A percentile compares a stretch with the other conserved stretches of the same genome.
These are phyloP conservation scores for Diarsia brunnea DNA, from an alignment of 2,888 invertebrate species.

Conservation along the genomic window DNA sequence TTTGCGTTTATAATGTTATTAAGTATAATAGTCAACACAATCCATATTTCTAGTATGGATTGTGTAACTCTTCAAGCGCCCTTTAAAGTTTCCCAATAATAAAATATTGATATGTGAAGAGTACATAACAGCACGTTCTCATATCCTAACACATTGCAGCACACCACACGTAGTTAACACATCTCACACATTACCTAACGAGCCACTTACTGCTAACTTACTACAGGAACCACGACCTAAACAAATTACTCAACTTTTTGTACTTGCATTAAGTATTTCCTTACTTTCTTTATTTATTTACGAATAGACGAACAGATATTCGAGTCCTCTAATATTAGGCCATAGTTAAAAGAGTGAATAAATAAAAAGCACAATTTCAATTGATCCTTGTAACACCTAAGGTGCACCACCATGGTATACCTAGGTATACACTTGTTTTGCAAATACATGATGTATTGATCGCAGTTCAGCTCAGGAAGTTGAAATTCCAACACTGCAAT, in stretches of 20 bases:
- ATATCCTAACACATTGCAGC: slow-evolving; percentile 17
- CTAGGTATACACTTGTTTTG: too few relatives aligned
- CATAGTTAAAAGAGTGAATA: not conserved
- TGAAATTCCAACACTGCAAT: not conserved
- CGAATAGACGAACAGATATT: not conserved
- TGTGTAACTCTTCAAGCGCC: too few relatives aligned
- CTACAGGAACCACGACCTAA: slow-evolving; percentile 37
- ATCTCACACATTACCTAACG: slow-evolving; percentile 48
- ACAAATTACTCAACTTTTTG: slow-evolving; percentile 52
- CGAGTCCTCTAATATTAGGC: not conserved
- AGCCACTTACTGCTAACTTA: slow-evolving; percentile 14
- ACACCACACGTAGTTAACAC: slow-evolving; percentile 10
- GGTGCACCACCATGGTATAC: too few relatives aligned
- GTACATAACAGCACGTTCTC: not conserved
- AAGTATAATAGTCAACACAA: too few relatives aligned
- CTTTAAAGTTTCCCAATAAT: slow-evolving; percentile 13
- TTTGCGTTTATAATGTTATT: too few relatives aligned
- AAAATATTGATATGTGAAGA: not conserved
- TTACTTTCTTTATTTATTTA: slow-evolving; percentile 22
- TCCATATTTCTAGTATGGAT: too few relatives aligned
- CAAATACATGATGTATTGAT: too few relatives aligned
- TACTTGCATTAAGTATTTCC: slow-evolving; percentile 36
- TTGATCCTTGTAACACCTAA: too few relatives aligned
- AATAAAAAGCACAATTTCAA: not conserved
- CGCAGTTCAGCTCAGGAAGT: too few relatives aligned